Conservation (phyloP, 1,140 invertebrate species). For the Caerostris extrusa region DNA sequence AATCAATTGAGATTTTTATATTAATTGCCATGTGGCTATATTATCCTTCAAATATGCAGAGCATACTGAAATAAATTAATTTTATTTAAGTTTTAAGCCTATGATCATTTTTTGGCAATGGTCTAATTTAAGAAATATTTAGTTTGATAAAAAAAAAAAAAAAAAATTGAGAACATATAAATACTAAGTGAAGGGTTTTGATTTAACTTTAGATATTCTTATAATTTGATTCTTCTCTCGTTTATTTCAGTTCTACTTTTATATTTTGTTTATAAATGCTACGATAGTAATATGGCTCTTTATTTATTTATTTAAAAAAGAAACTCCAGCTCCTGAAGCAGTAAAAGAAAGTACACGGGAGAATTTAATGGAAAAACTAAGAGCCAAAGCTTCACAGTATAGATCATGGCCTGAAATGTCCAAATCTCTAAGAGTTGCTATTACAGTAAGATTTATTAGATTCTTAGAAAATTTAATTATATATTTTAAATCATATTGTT, state of each 20-base stretch:
- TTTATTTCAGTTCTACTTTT: not conserved
- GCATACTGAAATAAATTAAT: too few species aligned
- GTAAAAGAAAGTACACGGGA: constrained; percentile 84
- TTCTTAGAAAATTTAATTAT: too few species aligned
- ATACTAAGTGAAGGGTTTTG: not conserved
- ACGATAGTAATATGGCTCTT: not conserved
- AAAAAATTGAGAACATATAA: not conserved
- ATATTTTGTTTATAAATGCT: not conserved
- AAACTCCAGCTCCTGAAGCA: constrained; percentile 70
- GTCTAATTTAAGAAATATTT: too few species aligned
- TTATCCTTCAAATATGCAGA: too few species aligned
- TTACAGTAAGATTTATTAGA: constrained; percentile 85
- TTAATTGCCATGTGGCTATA: too few species aligned
- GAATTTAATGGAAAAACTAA: constrained; percentile 93
- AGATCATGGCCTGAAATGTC: constrained; percentile 91
- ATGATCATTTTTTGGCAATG: too few species aligned
- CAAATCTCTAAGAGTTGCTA: constrained; percentile 90
- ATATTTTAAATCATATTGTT: too few species aligned
- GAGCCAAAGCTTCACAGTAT: constrained; percentile 88
- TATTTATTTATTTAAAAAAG: not conserved
- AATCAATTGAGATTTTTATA: too few species aligned
- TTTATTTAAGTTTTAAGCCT: too few species aligned
- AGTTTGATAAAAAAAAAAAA: too few species aligned
- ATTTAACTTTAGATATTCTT: not conserved
- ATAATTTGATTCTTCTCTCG: not conserved